Percentiles rank a stretch among this genome's conserved stretches.
Conservation (phyloP, 2,888 invertebrate genomes). For the Urechis unicinctus region DNA sequence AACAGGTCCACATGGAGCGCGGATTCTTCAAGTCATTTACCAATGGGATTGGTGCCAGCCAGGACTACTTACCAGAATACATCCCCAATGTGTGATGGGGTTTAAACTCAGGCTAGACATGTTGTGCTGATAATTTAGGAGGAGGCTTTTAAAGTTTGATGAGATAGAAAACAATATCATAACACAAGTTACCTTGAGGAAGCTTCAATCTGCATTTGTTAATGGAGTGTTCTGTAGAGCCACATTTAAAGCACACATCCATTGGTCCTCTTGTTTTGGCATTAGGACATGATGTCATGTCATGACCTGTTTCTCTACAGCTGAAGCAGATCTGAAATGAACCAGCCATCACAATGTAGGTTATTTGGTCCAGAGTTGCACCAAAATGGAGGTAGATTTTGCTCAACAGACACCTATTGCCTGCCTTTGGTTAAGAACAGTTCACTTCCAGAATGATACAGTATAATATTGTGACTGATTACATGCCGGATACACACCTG, state of each 20-base stretch:
- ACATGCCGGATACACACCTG: constrained; percentile 10
- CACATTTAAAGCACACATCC: constrained; percentile 77
- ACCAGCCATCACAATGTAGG: neutral
- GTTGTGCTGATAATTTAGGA: no score
- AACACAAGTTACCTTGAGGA: constrained; percentile 29
- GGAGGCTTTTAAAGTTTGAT: no score
- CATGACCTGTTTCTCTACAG: constrained; percentile 73
- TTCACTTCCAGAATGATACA: neutral
- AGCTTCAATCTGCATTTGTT: constrained; percentile 30
- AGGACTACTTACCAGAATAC: neutral
- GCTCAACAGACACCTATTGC: no score
- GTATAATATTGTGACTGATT: neutral
- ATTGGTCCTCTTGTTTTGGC: constrained; percentile 44
- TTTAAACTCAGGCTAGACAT: no score
- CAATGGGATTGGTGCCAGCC: no score
- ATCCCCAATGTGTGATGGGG: no score
- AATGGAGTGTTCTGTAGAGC: constrained; percentile 74
- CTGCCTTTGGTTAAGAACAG: no score
- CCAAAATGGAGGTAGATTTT: no score
- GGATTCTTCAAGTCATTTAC: neutral
- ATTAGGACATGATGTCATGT: constrained; percentile 74
- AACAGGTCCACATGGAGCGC: neutral
- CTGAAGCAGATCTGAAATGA: constrained; percentile 65
- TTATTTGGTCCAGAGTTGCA: no score
- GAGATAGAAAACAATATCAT: no score